These are phyloP conservation scores for Psittacula derbiana DNA, from an alignment of 2,797 vertebrate genomes.

Conservation along the genomic window DNA sequence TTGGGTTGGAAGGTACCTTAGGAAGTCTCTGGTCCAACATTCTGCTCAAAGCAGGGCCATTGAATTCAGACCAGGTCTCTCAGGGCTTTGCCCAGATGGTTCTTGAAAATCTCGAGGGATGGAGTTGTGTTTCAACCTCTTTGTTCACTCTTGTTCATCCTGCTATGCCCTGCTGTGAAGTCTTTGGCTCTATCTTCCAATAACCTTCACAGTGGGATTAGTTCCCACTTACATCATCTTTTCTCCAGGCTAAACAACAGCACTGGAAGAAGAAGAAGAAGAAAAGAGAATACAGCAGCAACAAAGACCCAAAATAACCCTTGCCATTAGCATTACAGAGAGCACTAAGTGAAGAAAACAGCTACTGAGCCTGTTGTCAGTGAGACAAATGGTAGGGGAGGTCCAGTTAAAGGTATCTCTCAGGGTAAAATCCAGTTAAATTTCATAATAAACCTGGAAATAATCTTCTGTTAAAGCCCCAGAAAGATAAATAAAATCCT, in stretches of 20 bases:
- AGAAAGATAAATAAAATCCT: conserved; percentile 51
- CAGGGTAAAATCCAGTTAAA: conserved; percentile 30
- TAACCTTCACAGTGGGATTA: conserved; percentile 1
- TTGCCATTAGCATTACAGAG: conserved; percentile 4
- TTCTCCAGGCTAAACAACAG: conserved; percentile 36
- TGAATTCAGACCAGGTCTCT: neutral
- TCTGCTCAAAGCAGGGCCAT: neutral
- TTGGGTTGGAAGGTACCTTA: neutral
- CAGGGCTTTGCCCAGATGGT: neutral
- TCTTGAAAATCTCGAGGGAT: neutral
- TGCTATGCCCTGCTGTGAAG: neutral
- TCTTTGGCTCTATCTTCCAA: neutral
- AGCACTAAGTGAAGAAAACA: conserved; percentile 14
- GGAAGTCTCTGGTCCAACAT: neutral
- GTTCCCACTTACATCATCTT: neutral
- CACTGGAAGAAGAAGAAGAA: neutral
- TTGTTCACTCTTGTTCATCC: neutral
- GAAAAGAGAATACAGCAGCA: conserved; percentile 4
- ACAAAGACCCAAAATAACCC: conserved; percentile 16
- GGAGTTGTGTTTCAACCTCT: neutral
- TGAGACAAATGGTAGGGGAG: neutral
- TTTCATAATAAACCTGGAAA: conserved; percentile 45
- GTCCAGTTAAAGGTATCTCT: conserved; percentile 31
- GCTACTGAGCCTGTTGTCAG: neutral
- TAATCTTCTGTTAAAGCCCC: neutral